phyloP scores from a whole-genome alignment of 2,113 vertebrate species.

The Tetrax tetrax region DNA sequence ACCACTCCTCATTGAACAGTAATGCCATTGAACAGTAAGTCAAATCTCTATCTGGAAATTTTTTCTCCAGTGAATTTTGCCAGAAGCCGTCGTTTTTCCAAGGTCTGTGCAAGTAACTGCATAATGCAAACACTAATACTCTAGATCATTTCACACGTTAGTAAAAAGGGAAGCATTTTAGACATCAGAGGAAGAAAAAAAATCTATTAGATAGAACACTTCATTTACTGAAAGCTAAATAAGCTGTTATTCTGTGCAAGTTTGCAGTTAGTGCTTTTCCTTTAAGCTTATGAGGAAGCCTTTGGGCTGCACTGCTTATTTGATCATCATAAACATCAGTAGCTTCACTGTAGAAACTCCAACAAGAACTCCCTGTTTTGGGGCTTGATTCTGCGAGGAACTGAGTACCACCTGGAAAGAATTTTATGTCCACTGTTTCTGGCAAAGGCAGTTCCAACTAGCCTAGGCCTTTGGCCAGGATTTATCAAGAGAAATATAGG shows the following conservation, averaged over 20 bases:
- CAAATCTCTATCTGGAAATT: constrained; percentile 22
- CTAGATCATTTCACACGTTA: constrained; percentile 24
- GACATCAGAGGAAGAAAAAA: constrained; percentile 26
- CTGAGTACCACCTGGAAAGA: constrained; percentile 37
- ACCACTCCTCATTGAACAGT: constrained; percentile 46
- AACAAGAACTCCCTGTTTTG: constrained; percentile 56
- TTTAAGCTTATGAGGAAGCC: constrained; percentile 34
- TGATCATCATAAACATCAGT: constrained; percentile 38
- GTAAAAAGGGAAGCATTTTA: constrained; percentile 56
- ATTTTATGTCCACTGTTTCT: constrained; percentile 1
- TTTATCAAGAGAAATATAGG: constrained; percentile 38
- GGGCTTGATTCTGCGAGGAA: not conserved
- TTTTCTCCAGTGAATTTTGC: constrained; percentile 43
- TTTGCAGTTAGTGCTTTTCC: constrained; percentile 41
- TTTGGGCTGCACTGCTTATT: constrained; percentile 37
- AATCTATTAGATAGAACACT: constrained; percentile 37
- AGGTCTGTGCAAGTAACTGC: constrained; percentile 26
- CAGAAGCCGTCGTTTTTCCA: constrained; percentile 22
- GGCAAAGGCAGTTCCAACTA: not conserved
- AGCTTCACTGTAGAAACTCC: constrained; percentile 52
- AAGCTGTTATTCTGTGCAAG: constrained; percentile 38
- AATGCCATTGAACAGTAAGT: constrained; percentile 56
- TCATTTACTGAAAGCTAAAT: constrained; percentile 64
- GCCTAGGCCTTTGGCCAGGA: constrained; percentile 22
- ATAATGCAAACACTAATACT: constrained; percentile 35